Base-by-base conservation (phyloP, 2,113 vertebrate species). In the Amphiprion percula region DNA sequence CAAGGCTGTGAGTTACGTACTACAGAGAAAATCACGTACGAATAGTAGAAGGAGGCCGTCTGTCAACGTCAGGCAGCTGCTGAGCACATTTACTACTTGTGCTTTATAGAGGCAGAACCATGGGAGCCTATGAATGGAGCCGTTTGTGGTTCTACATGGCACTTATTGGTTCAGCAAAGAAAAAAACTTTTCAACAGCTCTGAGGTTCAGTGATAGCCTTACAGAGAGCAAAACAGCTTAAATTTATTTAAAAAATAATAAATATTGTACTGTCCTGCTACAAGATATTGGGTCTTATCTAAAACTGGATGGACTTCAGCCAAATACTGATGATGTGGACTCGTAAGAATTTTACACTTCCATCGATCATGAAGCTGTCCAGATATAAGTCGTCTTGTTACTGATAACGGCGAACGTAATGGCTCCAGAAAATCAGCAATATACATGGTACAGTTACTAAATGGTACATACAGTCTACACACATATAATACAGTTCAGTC, bases 21-120 rank as follows among this genome's bases (percentile, higher is more conserved):
- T 39, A 39, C 24, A 56, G 62, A 77, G 68, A 41, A 60, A 79
- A 56, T 67, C 19, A 23, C 61, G 50, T 17, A 63, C 4, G 39
- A 8, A 62, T 68, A 68, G 50, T 62, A 44, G 68, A 72, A 76
- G 52, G 50, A 72, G 76, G 24, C 65, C 17, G 21, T 47, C 62
- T 58, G 63, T 78, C 37, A 30, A 61, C 12, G 9, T 81, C 80
- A 74, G 65, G 80, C 39, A 81, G 77, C 47, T 76, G 54, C 67
- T 37, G 39, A 76, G 70, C 37, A 77, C 58, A 68, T 85, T 87
- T 74, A 63, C 60, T 15, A 17, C 82, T 24, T 37, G 10, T 52
- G 61, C 50, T 86, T 83, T 58, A 75, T 9, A 69, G 47, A 82
- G 8, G 53, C 46, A 50, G 9, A 64, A 65, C 67, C 26, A 54